Evolutionary conservation across 2,888 invertebrate species (phyloP).

Genomic region (Pinctada fucata): DNA sequence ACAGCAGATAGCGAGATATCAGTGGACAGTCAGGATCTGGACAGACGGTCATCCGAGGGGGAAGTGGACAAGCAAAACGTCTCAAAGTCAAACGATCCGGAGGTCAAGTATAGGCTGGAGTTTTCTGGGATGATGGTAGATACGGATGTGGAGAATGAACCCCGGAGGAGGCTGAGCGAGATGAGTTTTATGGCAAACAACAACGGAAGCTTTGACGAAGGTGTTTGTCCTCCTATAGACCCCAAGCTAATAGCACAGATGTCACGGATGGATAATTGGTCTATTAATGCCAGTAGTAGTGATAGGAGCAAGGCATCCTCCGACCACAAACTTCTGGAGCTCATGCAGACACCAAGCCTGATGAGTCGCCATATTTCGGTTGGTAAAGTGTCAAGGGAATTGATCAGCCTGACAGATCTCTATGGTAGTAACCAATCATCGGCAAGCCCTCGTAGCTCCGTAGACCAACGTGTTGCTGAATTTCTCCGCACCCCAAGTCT

Average conservation of each 20-base stretch:
- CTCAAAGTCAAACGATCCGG: constrained; percentile 34
- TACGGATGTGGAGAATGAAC: constrained; percentile 56
- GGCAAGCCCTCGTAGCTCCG: constrained; percentile 45
- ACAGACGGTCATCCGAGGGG: not conserved
- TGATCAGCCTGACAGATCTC: constrained; percentile 47
- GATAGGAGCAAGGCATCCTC: constrained; percentile 27
- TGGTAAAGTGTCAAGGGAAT: constrained; percentile 35
- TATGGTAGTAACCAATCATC: constrained; percentile 40
- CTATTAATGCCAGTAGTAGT: constrained; percentile 22
- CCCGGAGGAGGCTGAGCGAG: constrained; percentile 37
- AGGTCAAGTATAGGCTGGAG: constrained; percentile 62
- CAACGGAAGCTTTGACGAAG: constrained; percentile 18
- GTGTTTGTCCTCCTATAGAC: constrained; percentile 18
- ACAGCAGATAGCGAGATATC: constrained; percentile 16
- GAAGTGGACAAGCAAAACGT: not conserved
- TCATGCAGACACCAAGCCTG: constrained; percentile 57
- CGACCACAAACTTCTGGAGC: constrained; percentile 50
- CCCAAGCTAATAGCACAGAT: constrained; percentile 30
- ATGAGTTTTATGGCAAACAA: constrained; percentile 35
- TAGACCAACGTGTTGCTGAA: constrained; percentile 52
- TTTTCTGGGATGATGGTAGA: constrained; percentile 66
- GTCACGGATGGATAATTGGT: constrained; percentile 30
- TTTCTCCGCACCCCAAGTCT: constrained; percentile 57
- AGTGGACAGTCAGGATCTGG: constrained; percentile 20
- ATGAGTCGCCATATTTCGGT: constrained; percentile 53